Evolutionary conservation across 2,797 vertebrate species (phyloP).

Genomic region (Micromesistius poutassou): DNA sequence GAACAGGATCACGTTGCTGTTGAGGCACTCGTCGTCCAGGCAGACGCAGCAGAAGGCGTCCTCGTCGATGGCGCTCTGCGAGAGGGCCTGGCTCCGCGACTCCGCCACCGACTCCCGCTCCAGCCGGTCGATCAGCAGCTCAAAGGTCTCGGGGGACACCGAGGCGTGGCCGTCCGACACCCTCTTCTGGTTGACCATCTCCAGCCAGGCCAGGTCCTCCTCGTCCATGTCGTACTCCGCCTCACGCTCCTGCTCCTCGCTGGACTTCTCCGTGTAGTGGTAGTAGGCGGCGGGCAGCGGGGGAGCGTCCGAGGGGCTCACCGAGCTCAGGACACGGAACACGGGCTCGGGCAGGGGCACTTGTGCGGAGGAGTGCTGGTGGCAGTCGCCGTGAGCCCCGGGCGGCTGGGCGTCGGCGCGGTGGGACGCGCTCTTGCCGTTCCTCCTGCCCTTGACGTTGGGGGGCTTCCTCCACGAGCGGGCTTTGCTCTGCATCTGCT

Average conservation of each 20-base stretch:
- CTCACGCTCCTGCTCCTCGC: conserved; percentile 87
- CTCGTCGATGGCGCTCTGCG: conserved; percentile 88
- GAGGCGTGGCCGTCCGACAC: conserved; percentile 84
- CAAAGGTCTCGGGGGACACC: conserved; percentile 87
- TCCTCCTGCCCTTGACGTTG: conserved; percentile 82
- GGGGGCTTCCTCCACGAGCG: conserved; percentile 74
- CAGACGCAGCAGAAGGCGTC: conserved; percentile 96
- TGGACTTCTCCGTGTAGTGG: conserved; percentile 84
- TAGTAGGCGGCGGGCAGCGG: conserved; percentile 87
- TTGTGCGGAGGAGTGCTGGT: conserved; percentile 59
- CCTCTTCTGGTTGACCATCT: conserved; percentile 95
- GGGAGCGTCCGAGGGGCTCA: conserved; percentile 72
- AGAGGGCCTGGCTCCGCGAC: conserved; percentile 83
- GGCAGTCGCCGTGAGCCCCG: conserved; percentile 72
- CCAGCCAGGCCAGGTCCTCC: conserved; percentile 94
- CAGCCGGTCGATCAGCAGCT: conserved; percentile 89
- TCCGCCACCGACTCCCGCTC: conserved; percentile 94
- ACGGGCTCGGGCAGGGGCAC: conserved; percentile 85
- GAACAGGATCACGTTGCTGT: conserved; percentile 97
- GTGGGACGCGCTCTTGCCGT: conserved; percentile 79
- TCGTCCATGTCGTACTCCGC: conserved; percentile 99
- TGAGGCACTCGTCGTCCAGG: conserved; percentile 96
- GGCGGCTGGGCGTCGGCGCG: conserved; percentile 62
- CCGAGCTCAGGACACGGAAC: conserved; percentile 82
- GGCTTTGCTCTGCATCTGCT: conserved; percentile 82